phyloP scores from a whole-genome alignment of 2,888 invertebrate species.

The Lobophora halterata region DNA sequence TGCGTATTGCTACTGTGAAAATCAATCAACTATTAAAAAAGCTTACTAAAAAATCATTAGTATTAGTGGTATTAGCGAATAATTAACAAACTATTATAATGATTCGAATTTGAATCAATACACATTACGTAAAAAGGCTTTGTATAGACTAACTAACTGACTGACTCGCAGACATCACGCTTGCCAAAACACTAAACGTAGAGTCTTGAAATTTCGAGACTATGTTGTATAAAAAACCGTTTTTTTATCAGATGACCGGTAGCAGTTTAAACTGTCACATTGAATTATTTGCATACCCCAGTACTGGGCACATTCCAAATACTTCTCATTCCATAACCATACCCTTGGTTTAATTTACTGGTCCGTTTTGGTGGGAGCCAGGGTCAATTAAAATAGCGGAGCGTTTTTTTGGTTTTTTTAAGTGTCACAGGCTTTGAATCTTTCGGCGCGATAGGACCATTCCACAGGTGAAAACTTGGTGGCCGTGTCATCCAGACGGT shows the following conservation, averaged over 20 bases:
- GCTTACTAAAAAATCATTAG: no score
- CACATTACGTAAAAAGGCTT: no score
- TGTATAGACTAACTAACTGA: no score
- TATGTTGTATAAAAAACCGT: background rate
- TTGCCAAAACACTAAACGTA: no score
- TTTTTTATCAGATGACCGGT: constrained; percentile 41
- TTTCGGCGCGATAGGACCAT: constrained; percentile 67
- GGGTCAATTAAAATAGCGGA: constrained; percentile 76
- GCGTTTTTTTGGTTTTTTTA: constrained; percentile 52
- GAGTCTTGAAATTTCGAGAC: no score
- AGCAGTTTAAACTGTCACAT: constrained; percentile 51
- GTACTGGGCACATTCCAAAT: constrained; percentile 54
- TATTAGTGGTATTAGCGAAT: no score
- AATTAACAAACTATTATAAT: no score
- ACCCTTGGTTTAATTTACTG: constrained; percentile 63
- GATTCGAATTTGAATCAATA: no score
- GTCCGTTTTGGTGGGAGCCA: constrained; percentile 60
- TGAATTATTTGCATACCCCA: constrained; percentile 72
- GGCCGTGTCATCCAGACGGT: constrained; percentile 58
- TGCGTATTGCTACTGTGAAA: no score
- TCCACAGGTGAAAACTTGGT: constrained; percentile 74
- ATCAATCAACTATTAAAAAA: no score
- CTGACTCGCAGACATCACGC: no score
- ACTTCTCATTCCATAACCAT: constrained; percentile 65
- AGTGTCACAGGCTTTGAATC: constrained; percentile 71